phyloP scores from a whole-genome alignment of 2,888 invertebrate genomes.

The Parnassius glacialis region DNA sequence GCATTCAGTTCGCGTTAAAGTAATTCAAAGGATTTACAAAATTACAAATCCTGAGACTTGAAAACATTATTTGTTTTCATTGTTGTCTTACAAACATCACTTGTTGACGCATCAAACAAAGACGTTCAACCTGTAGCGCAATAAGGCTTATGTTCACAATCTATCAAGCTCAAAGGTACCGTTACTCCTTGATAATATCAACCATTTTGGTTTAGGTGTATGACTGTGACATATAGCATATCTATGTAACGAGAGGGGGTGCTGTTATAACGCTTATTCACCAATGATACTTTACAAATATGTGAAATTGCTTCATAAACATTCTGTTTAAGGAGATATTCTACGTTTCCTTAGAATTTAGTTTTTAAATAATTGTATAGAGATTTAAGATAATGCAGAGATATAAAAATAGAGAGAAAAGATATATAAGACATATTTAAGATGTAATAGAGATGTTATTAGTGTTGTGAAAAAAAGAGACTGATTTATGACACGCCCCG shows the following conservation, averaged over 20 bases:
- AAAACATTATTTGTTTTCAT: not conserved
- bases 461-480: too few species aligned
- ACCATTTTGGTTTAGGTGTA: conserved; percentile 2
- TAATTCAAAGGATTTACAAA: too few species aligned
- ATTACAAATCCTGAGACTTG: too few species aligned
- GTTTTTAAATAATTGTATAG: too few species aligned
- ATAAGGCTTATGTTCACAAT: conserved; percentile 10
- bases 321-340: too few species aligned
- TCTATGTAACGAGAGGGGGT: conserved; percentile 3
- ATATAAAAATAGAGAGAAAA: too few species aligned
- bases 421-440: too few species aligned
- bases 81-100: conserved; percentile 11
- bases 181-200: conserved; percentile 16
- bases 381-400: too few species aligned
- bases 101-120: conserved; percentile 16
- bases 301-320: not conserved
- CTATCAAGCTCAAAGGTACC: conserved; percentile 4
- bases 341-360: too few species aligned
- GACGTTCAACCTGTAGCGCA: conserved; percentile 7
- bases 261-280: not conserved
- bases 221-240: conserved; percentile 3
- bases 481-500: too few species aligned
- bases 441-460: too few species aligned
- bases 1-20: not conserved
- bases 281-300: conserved; percentile 1